Conservation (phyloP, 2,888 invertebrate genomes). For the Melieria picta region DNA sequence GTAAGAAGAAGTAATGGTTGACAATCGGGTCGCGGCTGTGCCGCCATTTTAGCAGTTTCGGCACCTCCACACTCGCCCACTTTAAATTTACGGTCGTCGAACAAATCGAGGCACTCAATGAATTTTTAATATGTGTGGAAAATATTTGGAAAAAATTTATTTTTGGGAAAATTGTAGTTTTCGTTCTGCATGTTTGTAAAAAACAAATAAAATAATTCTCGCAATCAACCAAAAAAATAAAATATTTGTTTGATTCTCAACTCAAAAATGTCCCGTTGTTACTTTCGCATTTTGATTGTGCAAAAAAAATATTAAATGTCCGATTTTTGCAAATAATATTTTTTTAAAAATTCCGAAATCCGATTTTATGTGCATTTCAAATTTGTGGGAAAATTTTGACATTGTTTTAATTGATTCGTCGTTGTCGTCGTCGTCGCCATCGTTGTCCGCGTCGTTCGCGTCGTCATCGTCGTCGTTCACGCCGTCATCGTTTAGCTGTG, state of each 20-base stretch:
- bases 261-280: conserved; percentile 45
- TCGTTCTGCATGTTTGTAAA: conserved; percentile 45
- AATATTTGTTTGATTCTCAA: conserved; percentile 41
- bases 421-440: conserved; percentile 7
- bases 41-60: too few species aligned
- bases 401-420: conserved; percentile 31
- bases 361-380: conserved; percentile 41
- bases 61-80: conserved; percentile 8
- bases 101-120: conserved; percentile 35
- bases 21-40: conserved; percentile 5
- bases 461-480: not conserved
- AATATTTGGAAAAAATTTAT: conserved; percentile 26
- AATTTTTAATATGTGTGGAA: conserved; percentile 35
- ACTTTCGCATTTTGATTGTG: conserved; percentile 41
- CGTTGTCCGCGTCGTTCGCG: not conserved
- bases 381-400: conserved; percentile 39
- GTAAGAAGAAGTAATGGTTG: conserved; percentile 38
- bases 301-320: conserved; percentile 41
- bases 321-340: conserved; percentile 39
- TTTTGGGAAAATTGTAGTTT: conserved; percentile 40
- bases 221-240: conserved; percentile 45
- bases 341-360: conserved; percentile 40
- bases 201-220: conserved; percentile 45
- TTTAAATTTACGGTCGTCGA: conserved; percentile 25
- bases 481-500: too few species aligned